Base-by-base conservation (phyloP, 2,888 invertebrate genomes). In the Rhorus exstirpatorius region DNA sequence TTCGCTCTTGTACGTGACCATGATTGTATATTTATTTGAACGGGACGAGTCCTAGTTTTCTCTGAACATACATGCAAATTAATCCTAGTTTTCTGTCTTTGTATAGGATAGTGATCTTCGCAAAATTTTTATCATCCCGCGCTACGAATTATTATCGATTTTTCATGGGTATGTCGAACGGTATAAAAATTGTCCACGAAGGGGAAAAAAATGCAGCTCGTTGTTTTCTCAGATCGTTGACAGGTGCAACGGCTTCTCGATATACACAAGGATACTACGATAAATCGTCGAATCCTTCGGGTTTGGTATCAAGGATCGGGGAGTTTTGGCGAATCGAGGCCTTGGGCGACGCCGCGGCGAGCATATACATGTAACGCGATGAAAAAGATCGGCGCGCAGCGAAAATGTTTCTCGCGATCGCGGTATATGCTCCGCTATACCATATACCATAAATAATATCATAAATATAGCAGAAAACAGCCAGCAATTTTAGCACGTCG, bases 401-500 rank as follows among this genome's bases (percentile, higher is more conserved):
- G 75, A 79, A 75, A 68, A 70, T 70, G 58, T 71, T 82, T 74
- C 58, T 19, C 58, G n/a, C 67, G 61, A 55, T 72, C 67, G 44
- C 38, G 49, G 53, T 55, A 26, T 58, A 67, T 24, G 14, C 65
- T 76, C n/a, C 44, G 81, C 77, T 70, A 80, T 79, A 77, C 67
- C 77, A 61, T 58, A 68, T 58, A 78, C 82, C 75, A 82, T 82
- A 82, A 82, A 82, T 82, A 82, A 79, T 82, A 82, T 82, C 79
- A 83, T 86, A 84, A 86, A 86, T 84, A 84, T 84, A 76, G 79
- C 58, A 79, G 76, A 83, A 86, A 83, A 83, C 63, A 83, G 82
- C 83, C 38, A 84, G 82, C 81, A 83, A 86, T 86, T 86, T 86
- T 86, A 86, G 83, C 85, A 86, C 85, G 82, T 86, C 85, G 83